Conservation (phyloP, 2,888 invertebrate genomes). For the Limenitis camilla region DNA sequence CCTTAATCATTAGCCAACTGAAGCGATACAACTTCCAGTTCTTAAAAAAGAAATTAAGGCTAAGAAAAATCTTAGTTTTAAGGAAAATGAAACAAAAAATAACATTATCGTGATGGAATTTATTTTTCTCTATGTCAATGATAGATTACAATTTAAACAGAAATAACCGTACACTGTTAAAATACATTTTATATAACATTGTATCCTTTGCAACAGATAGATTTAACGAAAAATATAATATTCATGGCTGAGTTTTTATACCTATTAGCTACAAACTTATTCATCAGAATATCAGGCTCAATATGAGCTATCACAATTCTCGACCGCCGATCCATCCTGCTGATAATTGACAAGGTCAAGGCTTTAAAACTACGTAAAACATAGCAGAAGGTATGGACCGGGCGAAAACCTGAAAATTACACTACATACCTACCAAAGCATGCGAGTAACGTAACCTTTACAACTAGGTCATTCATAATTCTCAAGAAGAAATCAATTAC, state of each 20-base stretch:
- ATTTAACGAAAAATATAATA: slow-evolving; percentile 45
- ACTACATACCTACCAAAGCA: slow-evolving; percentile 67
- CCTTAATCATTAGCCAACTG: too few relatives aligned
- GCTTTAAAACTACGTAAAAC: slow-evolving; percentile 53
- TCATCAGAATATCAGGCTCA: slow-evolving; percentile 67
- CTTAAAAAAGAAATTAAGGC: too few relatives aligned
- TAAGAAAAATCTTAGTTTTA: slow-evolving; percentile 22
- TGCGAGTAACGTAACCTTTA: slow-evolving; percentile 62
- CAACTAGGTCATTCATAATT: slow-evolving; percentile 51
- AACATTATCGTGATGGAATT: slow-evolving; percentile 60
- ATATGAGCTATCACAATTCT: slow-evolving; percentile 71
- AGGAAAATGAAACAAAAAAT: slow-evolving; percentile 37
- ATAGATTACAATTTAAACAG: slow-evolving; percentile 55
- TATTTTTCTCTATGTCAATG: slow-evolving; percentile 65
- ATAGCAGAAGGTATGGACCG: slow-evolving; percentile 71
- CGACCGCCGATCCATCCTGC: slow-evolving; percentile 55
- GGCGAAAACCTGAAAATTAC: slow-evolving; percentile 71
- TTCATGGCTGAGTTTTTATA: slow-evolving; percentile 60
- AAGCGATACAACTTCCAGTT: too few relatives aligned
- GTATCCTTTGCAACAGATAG: slow-evolving; percentile 49
- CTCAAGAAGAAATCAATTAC: slow-evolving; percentile 36
- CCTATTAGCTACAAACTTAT: slow-evolving; percentile 57
- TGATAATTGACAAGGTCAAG: slow-evolving; percentile 57
- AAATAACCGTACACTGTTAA: slow-evolving; percentile 48
- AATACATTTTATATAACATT: slow-evolving; percentile 51